Conservation (phyloP, 2,797 vertebrate genomes). For the Halcyon badia region DNA sequence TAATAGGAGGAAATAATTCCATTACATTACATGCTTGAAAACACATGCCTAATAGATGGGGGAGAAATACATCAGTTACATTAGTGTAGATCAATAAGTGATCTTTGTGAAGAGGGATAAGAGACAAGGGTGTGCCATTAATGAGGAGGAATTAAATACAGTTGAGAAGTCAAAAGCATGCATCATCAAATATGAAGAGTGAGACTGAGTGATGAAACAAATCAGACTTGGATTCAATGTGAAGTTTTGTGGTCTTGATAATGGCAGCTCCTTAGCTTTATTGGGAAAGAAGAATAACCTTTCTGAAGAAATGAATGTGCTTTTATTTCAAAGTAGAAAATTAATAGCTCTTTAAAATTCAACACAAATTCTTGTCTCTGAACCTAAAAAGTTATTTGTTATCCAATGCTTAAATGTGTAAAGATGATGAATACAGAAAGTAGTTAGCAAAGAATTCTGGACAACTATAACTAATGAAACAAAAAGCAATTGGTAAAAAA, state of each 20-base stretch:
- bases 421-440: not conserved
- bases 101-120: not conserved
- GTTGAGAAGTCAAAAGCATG: conserved; percentile 6
- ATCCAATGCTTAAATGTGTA: not conserved
- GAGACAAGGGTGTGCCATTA: conserved; percentile 3
- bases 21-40: conserved; percentile 47
- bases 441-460: not conserved
- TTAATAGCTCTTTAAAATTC: conserved; percentile 33
- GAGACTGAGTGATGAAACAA: not conserved
- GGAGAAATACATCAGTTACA: conserved; percentile 15
- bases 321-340: conserved; percentile 2
- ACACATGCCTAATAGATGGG: conserved; percentile 21
- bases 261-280: not conserved
- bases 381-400: not conserved
- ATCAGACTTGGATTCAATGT: not conserved
- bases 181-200: conserved; percentile 15
- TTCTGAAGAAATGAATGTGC: not conserved
- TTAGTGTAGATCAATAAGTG: conserved; percentile 32
- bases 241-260: conserved; percentile 10
- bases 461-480: not conserved
- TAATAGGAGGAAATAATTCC: conserved; percentile 7
- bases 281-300: not conserved
- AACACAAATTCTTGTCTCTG: not conserved
- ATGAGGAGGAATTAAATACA: conserved; percentile 35
- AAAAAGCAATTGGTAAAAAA: not conserved